phyloP scores from a whole-genome alignment of 2,888 invertebrate species.

The Chrysolina oricalcia region DNA sequence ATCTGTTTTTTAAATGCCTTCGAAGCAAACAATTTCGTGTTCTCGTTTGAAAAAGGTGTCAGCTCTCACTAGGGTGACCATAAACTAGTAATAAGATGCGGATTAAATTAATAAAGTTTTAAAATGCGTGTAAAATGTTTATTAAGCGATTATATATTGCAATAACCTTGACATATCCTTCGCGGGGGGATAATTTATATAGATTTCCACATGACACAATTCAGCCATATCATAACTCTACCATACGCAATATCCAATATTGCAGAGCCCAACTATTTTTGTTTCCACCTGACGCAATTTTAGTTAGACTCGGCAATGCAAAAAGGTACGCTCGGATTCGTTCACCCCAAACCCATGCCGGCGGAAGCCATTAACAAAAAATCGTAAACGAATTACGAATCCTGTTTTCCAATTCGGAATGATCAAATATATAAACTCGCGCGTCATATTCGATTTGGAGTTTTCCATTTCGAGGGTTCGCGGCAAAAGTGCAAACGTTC shows the following conservation, averaged over 20 bases:
- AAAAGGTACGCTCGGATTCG: neutral
- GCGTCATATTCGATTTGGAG: constrained; percentile 2
- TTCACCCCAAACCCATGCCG: neutral
- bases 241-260: neutral
- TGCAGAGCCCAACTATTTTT: neutral
- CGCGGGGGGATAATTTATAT: too few species aligned
- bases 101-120: too few species aligned
- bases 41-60: too few species aligned
- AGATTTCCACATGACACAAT: neutral
- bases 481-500: constrained; percentile 2
- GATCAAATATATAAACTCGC: constrained; percentile 1
- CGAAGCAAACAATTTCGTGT: too few species aligned
- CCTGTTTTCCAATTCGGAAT: constrained; percentile 4
- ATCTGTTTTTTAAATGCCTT: too few species aligned
- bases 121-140: too few species aligned
- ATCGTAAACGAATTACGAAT: neutral
- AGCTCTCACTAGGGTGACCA: too few species aligned
- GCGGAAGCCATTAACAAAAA: neutral
- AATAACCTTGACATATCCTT: too few species aligned
- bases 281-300: neutral
- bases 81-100: too few species aligned
- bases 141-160: too few species aligned
- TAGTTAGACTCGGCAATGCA: neutral
- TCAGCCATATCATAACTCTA: too few species aligned
- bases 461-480: neutral